A percentile compares a stretch with the other conserved stretches of the same genome.
Conservation (phyloP, 2,113 vertebrate genomes). For the Cololabis saira region DNA sequence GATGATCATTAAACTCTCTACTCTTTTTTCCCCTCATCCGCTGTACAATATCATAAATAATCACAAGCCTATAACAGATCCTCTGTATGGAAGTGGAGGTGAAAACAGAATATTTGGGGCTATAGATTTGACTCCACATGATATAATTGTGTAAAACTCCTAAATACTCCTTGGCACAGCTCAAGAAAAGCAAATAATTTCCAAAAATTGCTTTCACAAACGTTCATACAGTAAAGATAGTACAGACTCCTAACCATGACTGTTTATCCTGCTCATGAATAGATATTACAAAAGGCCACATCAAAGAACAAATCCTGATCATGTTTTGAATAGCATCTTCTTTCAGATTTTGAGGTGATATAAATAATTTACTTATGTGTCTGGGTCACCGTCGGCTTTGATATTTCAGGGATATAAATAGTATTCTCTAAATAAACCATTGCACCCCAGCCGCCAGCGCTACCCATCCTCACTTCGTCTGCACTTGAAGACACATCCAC, state of each 20-base stretch:
- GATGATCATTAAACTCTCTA: slow-evolving; percentile 66
- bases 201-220: slow-evolving; percentile 46
- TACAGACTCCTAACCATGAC: slow-evolving; percentile 60
- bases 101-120: slow-evolving; percentile 10
- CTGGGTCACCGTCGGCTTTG: slow-evolving; percentile 42
- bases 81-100: neutral
- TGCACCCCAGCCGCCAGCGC: neutral
- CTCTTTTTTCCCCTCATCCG: slow-evolving; percentile 28
- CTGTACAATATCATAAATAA: slow-evolving; percentile 16
- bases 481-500: slow-evolving; percentile 6
- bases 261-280: slow-evolving; percentile 77
- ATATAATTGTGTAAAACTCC: slow-evolving; percentile 36
- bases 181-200: slow-evolving; percentile 45
- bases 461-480: neutral
- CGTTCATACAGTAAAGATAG: slow-evolving; percentile 25
- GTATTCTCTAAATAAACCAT: slow-evolving; percentile 10
- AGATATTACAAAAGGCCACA: slow-evolving; percentile 71
- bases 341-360: slow-evolving; percentile 59
- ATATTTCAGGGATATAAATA: slow-evolving; percentile 34
- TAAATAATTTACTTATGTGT: slow-evolving; percentile 60
- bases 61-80: neutral
- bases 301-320: slow-evolving; percentile 58
- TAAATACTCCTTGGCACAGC: slow-evolving; percentile 19
- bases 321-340: slow-evolving; percentile 65
- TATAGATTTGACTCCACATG: slow-evolving; percentile 40